Percentiles rank a stretch among this genome's conserved stretches.
Conservation (phyloP, 2,797 vertebrate genomes). For the Coregonus sp. region DNA sequence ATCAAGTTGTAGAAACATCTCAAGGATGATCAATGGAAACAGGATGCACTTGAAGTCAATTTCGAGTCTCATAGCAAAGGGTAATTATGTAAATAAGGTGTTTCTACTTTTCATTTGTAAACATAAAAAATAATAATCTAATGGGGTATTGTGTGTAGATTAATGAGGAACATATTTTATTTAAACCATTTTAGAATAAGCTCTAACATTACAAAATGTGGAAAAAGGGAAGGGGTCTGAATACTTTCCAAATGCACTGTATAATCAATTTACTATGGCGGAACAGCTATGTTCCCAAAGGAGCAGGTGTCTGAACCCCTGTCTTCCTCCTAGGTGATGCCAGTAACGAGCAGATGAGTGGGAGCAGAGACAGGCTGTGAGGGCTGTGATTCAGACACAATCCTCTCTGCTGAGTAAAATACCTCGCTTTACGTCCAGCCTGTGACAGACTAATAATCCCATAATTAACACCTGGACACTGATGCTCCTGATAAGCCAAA, state of each 20-base stretch:
- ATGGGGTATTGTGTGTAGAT: too few relatives aligned
- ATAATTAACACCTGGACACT: slow-evolving; percentile 69
- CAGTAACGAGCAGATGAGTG: slow-evolving; percentile 58
- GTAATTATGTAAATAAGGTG: too few relatives aligned
- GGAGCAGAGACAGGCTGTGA: slow-evolving; percentile 30
- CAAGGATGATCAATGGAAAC: too few relatives aligned
- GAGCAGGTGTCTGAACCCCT: slow-evolving; percentile 44
- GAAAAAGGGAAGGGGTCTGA: too few relatives aligned
- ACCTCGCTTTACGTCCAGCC: not conserved
- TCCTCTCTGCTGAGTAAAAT: slow-evolving; percentile 25
- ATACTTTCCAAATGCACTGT: not conserved
- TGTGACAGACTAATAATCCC: slow-evolving; percentile 61
- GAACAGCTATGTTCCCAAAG: slow-evolving; percentile 23
- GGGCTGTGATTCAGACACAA: slow-evolving; percentile 66
- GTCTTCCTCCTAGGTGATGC: slow-evolving; percentile 47
- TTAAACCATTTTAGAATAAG: too few relatives aligned
- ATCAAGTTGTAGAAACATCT: too few relatives aligned
- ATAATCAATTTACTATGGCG: not conserved
- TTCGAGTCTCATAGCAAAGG: too few relatives aligned
- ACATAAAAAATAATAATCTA: too few relatives aligned
- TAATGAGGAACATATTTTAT: too few relatives aligned
- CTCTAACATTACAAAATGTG: too few relatives aligned
- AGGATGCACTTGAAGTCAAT: too few relatives aligned
- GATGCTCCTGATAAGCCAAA: slow-evolving; percentile 39
- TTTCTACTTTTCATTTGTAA: too few relatives aligned